phyloP scores from a whole-genome alignment of 2,888 invertebrate genomes.

The Branchellion lobata region DNA sequence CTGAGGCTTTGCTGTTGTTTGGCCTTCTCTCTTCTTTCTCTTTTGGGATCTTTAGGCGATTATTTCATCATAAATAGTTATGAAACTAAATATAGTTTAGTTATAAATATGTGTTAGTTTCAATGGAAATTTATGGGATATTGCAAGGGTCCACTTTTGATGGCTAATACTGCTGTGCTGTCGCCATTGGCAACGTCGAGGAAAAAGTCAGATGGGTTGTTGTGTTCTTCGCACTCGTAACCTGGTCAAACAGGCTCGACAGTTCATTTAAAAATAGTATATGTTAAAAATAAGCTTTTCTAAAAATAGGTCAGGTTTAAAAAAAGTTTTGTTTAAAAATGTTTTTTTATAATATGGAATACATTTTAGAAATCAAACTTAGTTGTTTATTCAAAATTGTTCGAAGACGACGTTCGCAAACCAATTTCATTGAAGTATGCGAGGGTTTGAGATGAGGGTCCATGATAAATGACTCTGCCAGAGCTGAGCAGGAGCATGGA shows the following conservation, averaged over 20 bases:
- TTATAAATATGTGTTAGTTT: too few relatives aligned
- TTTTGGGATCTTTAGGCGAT: too few relatives aligned
- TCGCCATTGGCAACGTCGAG: constrained; percentile 60
- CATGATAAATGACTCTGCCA: constrained; percentile 59
- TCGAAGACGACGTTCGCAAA: constrained; percentile 47
- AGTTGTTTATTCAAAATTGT: neutral
- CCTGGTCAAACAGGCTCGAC: constrained; percentile 51
- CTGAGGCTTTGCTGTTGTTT: too few relatives aligned
- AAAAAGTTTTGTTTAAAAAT: neutral
- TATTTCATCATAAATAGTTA: too few relatives aligned
- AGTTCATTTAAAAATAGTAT: neutral
- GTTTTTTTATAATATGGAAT: neutral
- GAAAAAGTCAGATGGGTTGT: constrained; percentile 62
- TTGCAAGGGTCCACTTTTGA: too few relatives aligned
- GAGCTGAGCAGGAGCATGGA: constrained; percentile 56
- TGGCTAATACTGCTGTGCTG: constrained; percentile 5
- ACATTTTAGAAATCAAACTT: neutral
- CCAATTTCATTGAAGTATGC: constrained; percentile 57
- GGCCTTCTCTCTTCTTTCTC: too few relatives aligned
- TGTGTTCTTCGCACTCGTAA: constrained; percentile 59
- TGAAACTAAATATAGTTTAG: too few relatives aligned
- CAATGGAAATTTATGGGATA: too few relatives aligned
- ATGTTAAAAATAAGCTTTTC: neutral
- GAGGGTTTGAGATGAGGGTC: constrained; percentile 55
- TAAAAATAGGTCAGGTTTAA: neutral